phyloP scores from a whole-genome alignment of 2,113 vertebrate species.

The Ictalurus punctatus region DNA sequence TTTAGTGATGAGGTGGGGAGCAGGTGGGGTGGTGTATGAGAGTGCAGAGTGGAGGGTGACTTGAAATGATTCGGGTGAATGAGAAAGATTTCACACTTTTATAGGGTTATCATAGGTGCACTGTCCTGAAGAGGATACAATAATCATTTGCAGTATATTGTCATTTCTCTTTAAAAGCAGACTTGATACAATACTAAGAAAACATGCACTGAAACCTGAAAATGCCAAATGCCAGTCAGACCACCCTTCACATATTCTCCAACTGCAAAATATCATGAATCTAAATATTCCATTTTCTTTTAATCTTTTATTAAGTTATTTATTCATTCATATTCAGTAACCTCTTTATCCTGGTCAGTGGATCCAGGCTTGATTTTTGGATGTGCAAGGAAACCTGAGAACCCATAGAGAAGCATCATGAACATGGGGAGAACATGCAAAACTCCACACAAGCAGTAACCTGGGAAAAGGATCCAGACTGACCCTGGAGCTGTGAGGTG shows the following conservation, averaged over 20 bases:
- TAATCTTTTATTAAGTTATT: neutral
- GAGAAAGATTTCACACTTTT: conserved; percentile 30
- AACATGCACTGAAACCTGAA: neutral
- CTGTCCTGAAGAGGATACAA: conserved; percentile 11
- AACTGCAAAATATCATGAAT: neutral
- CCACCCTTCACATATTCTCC: neutral
- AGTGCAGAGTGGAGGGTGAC: neutral
- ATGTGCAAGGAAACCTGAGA: neutral
- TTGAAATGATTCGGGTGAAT: conserved; percentile 6
- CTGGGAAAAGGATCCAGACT: neutral
- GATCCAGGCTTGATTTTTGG: neutral
- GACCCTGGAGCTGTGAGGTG: neutral
- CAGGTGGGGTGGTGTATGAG: neutral
- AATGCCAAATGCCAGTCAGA: neutral
- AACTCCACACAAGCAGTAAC: neutral
- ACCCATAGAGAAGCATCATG: too few species aligned
- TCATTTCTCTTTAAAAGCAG: conserved; percentile 15
- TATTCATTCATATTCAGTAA: neutral
- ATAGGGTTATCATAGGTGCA: conserved; percentile 18
- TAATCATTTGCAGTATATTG: neutral
- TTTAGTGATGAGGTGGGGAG: neutral
- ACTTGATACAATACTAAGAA: neutral
- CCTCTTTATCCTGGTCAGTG: neutral
- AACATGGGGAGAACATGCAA: neutral
- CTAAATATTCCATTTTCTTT: neutral